These are phyloP conservation scores for Herpailurus yagouaroundi DNA, from an alignment of 2,113 vertebrate species.

Conservation along the genomic window DNA sequence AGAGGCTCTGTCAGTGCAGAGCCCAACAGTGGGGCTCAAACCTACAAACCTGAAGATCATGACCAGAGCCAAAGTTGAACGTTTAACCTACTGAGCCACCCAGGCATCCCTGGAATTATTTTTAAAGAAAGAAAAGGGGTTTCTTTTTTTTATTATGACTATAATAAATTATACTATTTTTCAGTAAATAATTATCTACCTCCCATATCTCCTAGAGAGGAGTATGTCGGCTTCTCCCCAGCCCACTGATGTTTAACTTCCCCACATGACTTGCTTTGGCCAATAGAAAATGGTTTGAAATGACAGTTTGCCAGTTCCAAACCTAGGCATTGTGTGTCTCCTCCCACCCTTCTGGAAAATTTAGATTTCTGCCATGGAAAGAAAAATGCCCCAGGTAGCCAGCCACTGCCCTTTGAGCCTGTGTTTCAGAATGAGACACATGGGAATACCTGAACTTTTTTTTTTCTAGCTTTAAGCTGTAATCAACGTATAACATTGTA, in stretches of 20 bases:
- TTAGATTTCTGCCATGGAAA: background rate
- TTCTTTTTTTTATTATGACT: no score
- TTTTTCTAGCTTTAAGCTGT: background rate
- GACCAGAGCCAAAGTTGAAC: no score
- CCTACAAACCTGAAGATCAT: no score
- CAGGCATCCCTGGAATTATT: background rate
- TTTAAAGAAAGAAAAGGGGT: background rate
- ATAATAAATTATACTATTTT: background rate
- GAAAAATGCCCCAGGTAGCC: background rate
- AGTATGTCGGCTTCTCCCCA: background rate
- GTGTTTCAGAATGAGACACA: background rate
- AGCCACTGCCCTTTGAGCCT: background rate
- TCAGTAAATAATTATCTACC: background rate
- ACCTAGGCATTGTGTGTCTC: background rate
- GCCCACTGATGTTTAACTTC: background rate
- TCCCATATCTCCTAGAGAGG: background rate
- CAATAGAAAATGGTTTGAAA: constrained; percentile 1
- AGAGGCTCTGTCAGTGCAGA: no score
- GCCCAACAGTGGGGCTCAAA: no score
- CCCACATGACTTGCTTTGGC: background rate
- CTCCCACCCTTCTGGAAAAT: background rate
- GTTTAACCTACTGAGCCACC: no score
- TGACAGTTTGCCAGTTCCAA: background rate
- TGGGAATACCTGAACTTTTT: background rate
- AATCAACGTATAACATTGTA: no score